Conservation (phyloP, 1,140 invertebrate species). For the Cephus cinctus region DNA sequence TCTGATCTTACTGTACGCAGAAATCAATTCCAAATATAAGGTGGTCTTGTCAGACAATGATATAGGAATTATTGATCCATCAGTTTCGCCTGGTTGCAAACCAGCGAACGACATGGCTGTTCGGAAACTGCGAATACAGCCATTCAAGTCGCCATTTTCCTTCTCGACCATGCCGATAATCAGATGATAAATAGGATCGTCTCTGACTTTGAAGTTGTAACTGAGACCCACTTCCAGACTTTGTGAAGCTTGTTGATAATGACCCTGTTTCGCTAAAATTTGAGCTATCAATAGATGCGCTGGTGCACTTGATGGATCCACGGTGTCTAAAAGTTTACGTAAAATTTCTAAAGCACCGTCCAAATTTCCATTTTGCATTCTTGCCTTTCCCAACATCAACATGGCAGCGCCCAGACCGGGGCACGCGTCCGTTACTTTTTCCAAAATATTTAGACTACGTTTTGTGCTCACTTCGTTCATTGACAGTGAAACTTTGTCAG, state of each 20-base stretch:
- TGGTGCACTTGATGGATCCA: constrained; percentile 76
- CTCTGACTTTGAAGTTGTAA: constrained; percentile 87
- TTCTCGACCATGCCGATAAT: constrained; percentile 82
- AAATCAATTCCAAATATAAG: constrained; percentile 85
- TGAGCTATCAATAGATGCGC: constrained; percentile 87
- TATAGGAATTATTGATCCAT: constrained; percentile 27
- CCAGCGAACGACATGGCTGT: constrained; percentile 64
- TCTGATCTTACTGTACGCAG: constrained; percentile 69
- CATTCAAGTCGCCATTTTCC: constrained; percentile 69
- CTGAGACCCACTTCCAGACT: constrained; percentile 85
- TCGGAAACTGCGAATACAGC: constrained; percentile 75
- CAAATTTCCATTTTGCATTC: constrained; percentile 76
- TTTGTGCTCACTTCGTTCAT: constrained; percentile 35
- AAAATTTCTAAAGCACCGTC: constrained; percentile 66
- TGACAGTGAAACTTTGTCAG: constrained; percentile 33
- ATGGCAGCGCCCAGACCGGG: constrained; percentile 76
- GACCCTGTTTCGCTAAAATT: constrained; percentile 72
- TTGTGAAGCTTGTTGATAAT: constrained; percentile 78
- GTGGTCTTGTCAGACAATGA: constrained; percentile 76
- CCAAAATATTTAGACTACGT: constrained; percentile 67
- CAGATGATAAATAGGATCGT: constrained; percentile 88
- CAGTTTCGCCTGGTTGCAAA: constrained; percentile 26
- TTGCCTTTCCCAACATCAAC: constrained; percentile 76
- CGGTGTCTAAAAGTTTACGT: constrained; percentile 70
- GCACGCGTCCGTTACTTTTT: constrained; percentile 74